Percentiles rank a stretch among this genome's conserved stretches.
phyloP scores from a whole-genome alignment of 2,113 vertebrate genomes.

The Sciurus niger region DNA sequence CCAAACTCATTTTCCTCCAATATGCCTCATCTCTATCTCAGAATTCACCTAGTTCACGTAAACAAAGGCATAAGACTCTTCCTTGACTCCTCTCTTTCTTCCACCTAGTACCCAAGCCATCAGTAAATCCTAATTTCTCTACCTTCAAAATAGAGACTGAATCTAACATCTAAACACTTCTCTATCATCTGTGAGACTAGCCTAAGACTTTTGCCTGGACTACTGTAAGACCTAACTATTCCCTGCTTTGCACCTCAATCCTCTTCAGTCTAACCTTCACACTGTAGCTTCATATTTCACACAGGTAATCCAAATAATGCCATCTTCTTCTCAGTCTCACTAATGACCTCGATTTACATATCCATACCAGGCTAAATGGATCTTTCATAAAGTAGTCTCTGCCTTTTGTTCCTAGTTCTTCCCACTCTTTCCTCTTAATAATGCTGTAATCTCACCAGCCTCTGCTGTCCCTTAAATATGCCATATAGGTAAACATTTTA shows the following conservation, averaged over 20 bases:
- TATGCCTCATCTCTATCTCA: slow-evolving; percentile 1
- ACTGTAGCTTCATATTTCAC: too few relatives aligned
- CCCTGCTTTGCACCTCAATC: too few relatives aligned
- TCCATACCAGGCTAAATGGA: background rate
- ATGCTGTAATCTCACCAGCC: background rate
- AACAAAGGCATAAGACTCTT: background rate
- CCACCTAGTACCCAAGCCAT: too few relatives aligned
- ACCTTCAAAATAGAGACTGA: too few relatives aligned
- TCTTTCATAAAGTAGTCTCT: background rate
- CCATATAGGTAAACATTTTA: slow-evolving; percentile 41
- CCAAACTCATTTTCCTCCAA: background rate
- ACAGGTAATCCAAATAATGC: background rate
- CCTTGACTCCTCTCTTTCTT: too few relatives aligned
- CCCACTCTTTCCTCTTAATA: background rate
- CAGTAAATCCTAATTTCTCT: too few relatives aligned
- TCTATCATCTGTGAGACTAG: too few relatives aligned
- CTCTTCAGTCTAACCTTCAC: too few relatives aligned
- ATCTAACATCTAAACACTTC: too few relatives aligned
- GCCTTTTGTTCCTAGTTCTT: background rate
- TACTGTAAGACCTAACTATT: too few relatives aligned
- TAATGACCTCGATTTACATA: background rate
- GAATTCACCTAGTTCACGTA: background rate
- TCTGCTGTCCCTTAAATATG: slow-evolving; percentile 11
- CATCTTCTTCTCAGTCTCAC: background rate
- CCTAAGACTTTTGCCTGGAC: too few relatives aligned